phyloP scores from a whole-genome alignment of 2,113 vertebrate species.

The Pseudonaja textilis region DNA sequence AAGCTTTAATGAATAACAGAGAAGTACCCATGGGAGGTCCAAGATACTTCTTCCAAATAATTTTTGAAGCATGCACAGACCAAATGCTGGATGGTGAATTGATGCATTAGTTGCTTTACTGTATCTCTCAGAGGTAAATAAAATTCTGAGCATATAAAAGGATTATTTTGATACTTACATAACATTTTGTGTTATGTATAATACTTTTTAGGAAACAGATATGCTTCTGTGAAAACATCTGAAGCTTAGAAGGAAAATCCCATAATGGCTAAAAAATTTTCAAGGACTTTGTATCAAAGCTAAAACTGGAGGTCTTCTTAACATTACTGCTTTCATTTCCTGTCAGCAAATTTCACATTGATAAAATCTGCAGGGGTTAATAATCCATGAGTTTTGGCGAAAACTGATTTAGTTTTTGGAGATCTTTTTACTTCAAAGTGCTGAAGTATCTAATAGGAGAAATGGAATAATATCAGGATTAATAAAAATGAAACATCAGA shows the following conservation, averaged over 20 bases:
- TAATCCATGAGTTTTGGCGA: slow-evolving; percentile 85
- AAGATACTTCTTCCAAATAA: background rate
- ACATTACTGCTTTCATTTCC: slow-evolving; percentile 58
- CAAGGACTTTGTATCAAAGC: slow-evolving; percentile 14
- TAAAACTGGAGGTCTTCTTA: slow-evolving; percentile 20
- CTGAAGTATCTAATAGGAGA: slow-evolving; percentile 80
- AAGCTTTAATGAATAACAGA: background rate
- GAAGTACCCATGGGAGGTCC: background rate
- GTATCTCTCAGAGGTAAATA: slow-evolving; percentile 18
- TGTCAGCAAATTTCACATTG: slow-evolving; percentile 79
- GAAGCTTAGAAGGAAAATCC: slow-evolving; percentile 12
- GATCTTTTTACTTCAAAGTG: slow-evolving; percentile 80
- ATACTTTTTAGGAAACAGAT: slow-evolving; percentile 22
- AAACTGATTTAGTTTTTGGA: slow-evolving; percentile 71
- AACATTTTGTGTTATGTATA: background rate
- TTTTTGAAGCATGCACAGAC: background rate
- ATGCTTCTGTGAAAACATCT: slow-evolving; percentile 16
- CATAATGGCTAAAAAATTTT: background rate
- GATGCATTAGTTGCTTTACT: slow-evolving; percentile 12
- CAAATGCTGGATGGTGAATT: background rate
- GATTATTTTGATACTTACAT: slow-evolving; percentile 20
- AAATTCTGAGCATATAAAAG: slow-evolving; percentile 20
- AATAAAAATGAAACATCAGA: slow-evolving; percentile 10
- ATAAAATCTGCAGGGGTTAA: slow-evolving; percentile 78
- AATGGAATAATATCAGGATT: slow-evolving; percentile 32